A percentile compares a stretch with the other conserved stretches of the same genome.
Evolutionary conservation across 2,113 vertebrate genomes (phyloP).

Genomic region (Oncorhynchus keta): DNA sequence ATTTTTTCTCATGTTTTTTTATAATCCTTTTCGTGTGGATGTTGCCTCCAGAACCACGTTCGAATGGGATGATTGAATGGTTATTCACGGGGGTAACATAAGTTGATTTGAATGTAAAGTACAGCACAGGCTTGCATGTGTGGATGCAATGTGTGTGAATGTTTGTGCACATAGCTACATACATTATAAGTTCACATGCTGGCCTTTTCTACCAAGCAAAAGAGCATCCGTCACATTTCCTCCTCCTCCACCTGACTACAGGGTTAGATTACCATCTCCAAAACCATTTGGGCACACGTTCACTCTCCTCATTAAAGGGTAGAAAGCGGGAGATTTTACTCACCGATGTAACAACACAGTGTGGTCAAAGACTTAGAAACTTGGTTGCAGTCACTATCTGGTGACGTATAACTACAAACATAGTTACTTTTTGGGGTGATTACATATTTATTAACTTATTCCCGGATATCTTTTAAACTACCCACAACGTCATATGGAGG

Average conservation of each 20-base stretch:
- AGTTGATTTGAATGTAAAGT: not conserved
- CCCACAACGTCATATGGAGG: too few relatives aligned
- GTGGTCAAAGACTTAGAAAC: too few relatives aligned
- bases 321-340: too few relatives aligned
- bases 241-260: not conserved
- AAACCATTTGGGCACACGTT: not conserved
- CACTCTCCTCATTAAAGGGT: too few relatives aligned
- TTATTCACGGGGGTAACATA: not conserved
- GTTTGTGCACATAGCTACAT: not conserved
- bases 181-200: too few relatives aligned
- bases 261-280: not conserved
- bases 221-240: not conserved
- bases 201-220: not conserved
- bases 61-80: not conserved
- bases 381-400: too few relatives aligned
- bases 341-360: too few relatives aligned
- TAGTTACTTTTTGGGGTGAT: too few relatives aligned
- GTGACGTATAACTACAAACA: too few relatives aligned
- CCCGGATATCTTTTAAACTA: too few relatives aligned
- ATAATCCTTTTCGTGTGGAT: not conserved
- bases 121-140: not conserved
- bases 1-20: not conserved
- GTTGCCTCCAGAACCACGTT: not conserved
- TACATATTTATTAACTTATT: too few relatives aligned
- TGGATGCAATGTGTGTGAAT: not conserved